A percentile compares a stretch with the other conserved stretches of the same genome.
These are phyloP conservation scores for Procavia capensis DNA, from an alignment of 2,113 vertebrate species.

Conservation along the genomic window DNA sequence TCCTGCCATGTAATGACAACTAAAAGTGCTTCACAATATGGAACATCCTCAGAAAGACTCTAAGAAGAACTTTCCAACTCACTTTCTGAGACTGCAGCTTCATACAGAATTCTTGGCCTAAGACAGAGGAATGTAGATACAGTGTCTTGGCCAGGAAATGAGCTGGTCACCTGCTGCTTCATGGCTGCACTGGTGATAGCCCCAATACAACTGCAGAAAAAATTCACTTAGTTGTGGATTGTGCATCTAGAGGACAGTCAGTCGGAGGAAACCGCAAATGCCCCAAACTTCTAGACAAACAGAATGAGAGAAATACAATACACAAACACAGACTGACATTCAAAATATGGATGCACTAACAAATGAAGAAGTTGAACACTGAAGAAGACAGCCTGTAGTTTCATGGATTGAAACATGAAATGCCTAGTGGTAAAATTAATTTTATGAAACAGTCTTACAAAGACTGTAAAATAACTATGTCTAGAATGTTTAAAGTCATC, in stretches of 20 bases:
- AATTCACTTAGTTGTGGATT: not conserved
- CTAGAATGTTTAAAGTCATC: not conserved
- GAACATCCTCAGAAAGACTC: not conserved
- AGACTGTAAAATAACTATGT: not conserved
- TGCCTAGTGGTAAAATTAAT: not conserved
- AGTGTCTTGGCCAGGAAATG: constrained; percentile 18
- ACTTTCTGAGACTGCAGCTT: constrained; percentile 4
- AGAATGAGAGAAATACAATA: not conserved
- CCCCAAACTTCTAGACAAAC: constrained; percentile 2
- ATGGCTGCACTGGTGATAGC: not conserved
- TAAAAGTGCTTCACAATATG: not conserved
- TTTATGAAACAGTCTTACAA: constrained; percentile 11
- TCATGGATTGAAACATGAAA: not conserved
- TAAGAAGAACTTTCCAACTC: constrained; percentile 37
- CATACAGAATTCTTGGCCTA: not conserved
- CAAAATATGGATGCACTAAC: not conserved
- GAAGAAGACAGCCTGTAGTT: constrained; percentile 15
- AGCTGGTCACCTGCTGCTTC: constrained; percentile 25
- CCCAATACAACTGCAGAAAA: not conserved
- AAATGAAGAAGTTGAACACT: not conserved
- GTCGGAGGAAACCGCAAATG: not conserved
- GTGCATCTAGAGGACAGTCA: not conserved
- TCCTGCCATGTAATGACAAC: not conserved
- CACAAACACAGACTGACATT: not conserved
- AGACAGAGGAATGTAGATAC: not conserved